phyloP scores from a whole-genome alignment of 2,113 vertebrate genomes.

The Pygoscelis adeliae region DNA sequence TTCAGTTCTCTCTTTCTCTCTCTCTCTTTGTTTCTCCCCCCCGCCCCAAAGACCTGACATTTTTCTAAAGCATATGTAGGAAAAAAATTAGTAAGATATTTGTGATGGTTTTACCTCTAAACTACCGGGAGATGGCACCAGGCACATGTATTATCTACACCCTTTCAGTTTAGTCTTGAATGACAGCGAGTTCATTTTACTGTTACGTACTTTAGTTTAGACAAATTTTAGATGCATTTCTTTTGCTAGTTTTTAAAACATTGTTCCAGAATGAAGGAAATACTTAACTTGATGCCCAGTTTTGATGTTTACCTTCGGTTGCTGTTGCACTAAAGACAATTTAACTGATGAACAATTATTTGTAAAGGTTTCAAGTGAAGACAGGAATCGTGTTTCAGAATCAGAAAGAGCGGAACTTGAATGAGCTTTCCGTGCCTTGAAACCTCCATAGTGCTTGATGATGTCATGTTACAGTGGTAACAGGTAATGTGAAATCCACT shows the following conservation, averaged over 20 bases:
- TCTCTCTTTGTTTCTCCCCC: no score
- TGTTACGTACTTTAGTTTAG: accelerated
- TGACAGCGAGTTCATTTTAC: background rate
- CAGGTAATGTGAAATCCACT: background rate
- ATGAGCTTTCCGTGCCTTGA: background rate
- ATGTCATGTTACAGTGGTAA: background rate
- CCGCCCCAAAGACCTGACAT: accelerated
- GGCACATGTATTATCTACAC: background rate
- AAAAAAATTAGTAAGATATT: background rate
- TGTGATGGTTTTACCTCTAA: background rate
- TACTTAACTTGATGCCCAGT: background rate
- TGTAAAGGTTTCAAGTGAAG: background rate
- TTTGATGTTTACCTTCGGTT: background rate
- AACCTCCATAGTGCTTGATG: background rate
- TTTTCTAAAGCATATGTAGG: background rate
- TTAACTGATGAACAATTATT: background rate
- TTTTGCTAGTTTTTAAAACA: background rate
- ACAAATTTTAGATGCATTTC: background rate
- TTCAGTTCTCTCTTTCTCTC: background rate
- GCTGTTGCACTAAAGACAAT: background rate
- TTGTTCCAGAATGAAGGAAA: background rate
- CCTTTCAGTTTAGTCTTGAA: background rate
- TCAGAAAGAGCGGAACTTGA: background rate
- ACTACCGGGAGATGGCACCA: slow-evolving; percentile 66
- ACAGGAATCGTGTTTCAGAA: background rate